Base-by-base conservation (phyloP, 2,113 vertebrate genomes). In the Seriola rivoliana region DNA sequence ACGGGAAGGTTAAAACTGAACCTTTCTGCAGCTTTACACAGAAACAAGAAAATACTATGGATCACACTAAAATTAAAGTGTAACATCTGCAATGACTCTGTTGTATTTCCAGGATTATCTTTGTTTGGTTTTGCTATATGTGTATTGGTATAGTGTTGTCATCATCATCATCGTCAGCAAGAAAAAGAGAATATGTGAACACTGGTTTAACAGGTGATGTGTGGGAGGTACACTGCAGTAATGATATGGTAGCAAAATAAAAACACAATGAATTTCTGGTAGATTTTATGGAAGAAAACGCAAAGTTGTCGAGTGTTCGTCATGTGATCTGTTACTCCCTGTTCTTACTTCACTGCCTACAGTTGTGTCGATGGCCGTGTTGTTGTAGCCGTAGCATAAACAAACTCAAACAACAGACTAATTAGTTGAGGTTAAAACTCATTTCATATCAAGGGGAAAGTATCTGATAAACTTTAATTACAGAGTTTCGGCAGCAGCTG, bases 401-500 rank as follows among this genome's bases (percentile, higher is more conserved):
- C 48, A 71, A 63, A 62, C 25, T 44, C 44, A 32, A 81, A 55
- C 68, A 50, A 66, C 36, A 55, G 58, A 72, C 5, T 50, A n/a
- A 25, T 69, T 7, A 36, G 38, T 59, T 68, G 21, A 8, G 38
- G 54, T 38, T 54, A 65, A 67, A 58, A 52, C 12, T 19, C 17
- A 7, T 2, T 5, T 60, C 38, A 25, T 52, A 52, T 52, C 13
- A 50, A 42, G 58, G 21, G 29, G 19, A 46, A 66, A 13, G 29
- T 52, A 48, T 80, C 12, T 23, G 13, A 34, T 46, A 10, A 55
- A 58, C 9, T 74, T 67, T 75, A 14, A 75, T 75, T 75, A 21
- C 58, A 38, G 44, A 86, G 58, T 79, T 71, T 84, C 55, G 62
- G 63, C 74, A 76, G 71, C 79, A 71, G 79, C 76, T 80, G 65